Conservation (phyloP, 2,113 vertebrate genomes). For the Rhegmatorhina hoffmannsi region DNA sequence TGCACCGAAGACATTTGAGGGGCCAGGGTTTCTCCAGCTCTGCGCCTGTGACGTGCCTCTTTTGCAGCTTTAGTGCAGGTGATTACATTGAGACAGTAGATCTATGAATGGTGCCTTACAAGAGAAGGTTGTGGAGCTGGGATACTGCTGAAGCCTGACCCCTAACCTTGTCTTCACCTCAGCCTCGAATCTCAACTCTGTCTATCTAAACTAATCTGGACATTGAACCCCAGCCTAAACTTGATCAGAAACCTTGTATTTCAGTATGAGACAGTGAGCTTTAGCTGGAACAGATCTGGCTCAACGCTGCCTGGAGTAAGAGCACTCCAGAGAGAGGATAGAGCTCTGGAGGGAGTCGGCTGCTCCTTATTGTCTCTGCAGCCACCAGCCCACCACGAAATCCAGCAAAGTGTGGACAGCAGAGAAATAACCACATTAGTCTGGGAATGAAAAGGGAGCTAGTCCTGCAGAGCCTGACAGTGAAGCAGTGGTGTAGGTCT, state of each 20-base stretch:
- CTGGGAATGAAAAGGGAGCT: not conserved
- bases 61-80: not conserved
- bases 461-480: not conserved
- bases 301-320: accelerated
- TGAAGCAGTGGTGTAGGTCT: not conserved
- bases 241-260: not conserved
- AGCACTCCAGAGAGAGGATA: not conserved
- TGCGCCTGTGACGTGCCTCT: accelerated
- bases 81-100: accelerated
- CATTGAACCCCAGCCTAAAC: not conserved
- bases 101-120: not conserved
- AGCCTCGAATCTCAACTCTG: accelerated
- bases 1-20: accelerated
- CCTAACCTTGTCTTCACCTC: not conserved
- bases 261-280: not conserved
- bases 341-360: not conserved
- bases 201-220: not conserved
- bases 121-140: not conserved
- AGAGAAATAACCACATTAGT: not conserved
- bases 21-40: not conserved
- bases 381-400: not conserved
- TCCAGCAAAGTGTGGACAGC: not conserved
- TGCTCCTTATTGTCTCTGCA: not conserved
- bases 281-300: not conserved
- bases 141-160: not conserved